phyloP scores from a whole-genome alignment of 2,888 invertebrate genomes.

The Drosophila mimica region DNA sequence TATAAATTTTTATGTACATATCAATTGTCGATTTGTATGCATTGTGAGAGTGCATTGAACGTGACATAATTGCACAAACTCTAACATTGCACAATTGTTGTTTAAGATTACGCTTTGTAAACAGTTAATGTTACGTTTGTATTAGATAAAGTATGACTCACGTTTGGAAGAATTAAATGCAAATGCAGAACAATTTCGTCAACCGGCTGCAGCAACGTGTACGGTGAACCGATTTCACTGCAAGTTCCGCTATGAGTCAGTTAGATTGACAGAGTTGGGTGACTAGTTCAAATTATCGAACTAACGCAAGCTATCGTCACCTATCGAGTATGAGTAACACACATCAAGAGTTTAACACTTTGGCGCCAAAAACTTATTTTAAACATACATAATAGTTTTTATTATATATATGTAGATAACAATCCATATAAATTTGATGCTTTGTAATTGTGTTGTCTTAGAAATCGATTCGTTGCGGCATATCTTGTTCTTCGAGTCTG shows the following conservation, averaged over 20 bases:
- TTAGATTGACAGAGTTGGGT: neutral
- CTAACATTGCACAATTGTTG: neutral
- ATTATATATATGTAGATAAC: conserved; percentile 9
- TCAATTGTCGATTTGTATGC: conserved; percentile 11
- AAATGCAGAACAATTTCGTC: conserved; percentile 70
- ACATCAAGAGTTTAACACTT: neutral
- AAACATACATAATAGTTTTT: neutral
- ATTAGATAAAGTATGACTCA: conserved; percentile 61
- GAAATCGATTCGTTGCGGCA: conserved; percentile 47
- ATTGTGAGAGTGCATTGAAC: conserved; percentile 66
- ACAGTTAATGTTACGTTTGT: neutral
- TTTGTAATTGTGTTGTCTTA: conserved; percentile 28
- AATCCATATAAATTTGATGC: neutral
- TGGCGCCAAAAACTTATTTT: conserved; percentile 6
- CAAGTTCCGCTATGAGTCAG: conserved; percentile 37
- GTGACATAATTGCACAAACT: conserved; percentile 49
- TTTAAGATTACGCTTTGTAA: conserved; percentile 12
- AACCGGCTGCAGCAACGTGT: conserved; percentile 74
- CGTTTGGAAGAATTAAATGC: conserved; percentile 55
- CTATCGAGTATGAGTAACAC: neutral
- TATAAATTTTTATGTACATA: neutral
- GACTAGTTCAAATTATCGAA: conserved; percentile 2
- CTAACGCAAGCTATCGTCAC: neutral
- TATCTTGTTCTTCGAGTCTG: conserved; percentile 62
- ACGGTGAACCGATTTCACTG: conserved; percentile 41